phyloP scores from a whole-genome alignment of 2,113 vertebrate genomes.

The Peromyscus californicus region DNA sequence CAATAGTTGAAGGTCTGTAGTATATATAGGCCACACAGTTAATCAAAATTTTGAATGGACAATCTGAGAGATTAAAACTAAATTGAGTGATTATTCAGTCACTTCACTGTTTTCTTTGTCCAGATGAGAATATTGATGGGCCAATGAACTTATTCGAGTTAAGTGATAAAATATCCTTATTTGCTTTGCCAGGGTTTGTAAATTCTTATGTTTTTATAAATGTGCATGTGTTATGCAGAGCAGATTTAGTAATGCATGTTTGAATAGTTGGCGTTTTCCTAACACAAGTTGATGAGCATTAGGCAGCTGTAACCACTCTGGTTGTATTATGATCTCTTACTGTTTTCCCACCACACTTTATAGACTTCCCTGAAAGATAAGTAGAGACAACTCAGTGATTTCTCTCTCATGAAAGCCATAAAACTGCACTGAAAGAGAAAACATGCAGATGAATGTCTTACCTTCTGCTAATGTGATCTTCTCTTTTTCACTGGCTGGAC shows the following conservation, averaged over 20 bases:
- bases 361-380: not conserved
- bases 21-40: too few relatives aligned
- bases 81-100: not conserved
- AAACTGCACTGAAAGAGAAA: not conserved
- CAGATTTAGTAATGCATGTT: not conserved
- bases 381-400: not conserved
- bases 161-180: not conserved
- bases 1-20: not conserved
- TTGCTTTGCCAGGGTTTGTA: not conserved
- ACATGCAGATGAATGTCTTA: not conserved
- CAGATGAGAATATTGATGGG: not conserved
- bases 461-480: not conserved
- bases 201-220: not conserved
- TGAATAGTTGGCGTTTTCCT: not conserved
- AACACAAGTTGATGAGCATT: not conserved
- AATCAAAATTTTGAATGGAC: not conserved
- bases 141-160: not conserved
- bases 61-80: not conserved
- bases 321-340: not conserved
- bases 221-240: not conserved
- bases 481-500: not conserved
- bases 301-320: not conserved
- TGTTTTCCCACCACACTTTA: not conserved
- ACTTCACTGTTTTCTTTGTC: not conserved
- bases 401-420: not conserved